A percentile compares a stretch with the other conserved stretches of the same genome.
phyloP scores from a whole-genome alignment of 2,113 vertebrate species.

The Phyllostomus discolor region DNA sequence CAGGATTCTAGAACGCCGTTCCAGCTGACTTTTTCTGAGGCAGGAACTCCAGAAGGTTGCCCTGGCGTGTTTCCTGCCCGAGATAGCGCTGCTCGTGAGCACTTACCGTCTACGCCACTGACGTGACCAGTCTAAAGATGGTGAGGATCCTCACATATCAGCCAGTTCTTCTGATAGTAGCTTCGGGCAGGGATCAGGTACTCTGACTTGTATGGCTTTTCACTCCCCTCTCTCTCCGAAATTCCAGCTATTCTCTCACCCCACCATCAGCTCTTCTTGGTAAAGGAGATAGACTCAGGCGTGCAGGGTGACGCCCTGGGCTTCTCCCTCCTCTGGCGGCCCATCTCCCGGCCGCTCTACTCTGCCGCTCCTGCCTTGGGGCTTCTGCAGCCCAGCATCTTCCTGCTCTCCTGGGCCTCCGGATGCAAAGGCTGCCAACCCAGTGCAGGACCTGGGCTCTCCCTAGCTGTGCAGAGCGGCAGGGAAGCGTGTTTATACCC shows the following conservation, averaged over 20 bases:
- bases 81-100: not conserved
- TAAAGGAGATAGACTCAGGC: rapidly evolving
- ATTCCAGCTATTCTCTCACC: too few relatives aligned
- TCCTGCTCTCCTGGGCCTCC: not conserved
- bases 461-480: rapidly evolving
- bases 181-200: too few relatives aligned
- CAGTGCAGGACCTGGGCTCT: not conserved
- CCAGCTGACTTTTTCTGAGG: not conserved
- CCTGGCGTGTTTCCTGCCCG: not conserved
- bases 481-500: not conserved
- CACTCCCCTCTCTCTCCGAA: rapidly evolving
- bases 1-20: not conserved
- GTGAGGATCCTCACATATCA: rapidly evolving
- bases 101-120: not conserved
- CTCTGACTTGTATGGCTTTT: not conserved
- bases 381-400: not conserved
- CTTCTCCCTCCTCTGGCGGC: not conserved
- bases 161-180: not conserved
- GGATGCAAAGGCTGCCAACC: too few relatives aligned
- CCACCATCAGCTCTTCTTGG: not conserved
- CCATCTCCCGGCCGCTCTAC: too few relatives aligned
- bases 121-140: rapidly evolving
- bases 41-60: not conserved
- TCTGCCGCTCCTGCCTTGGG: not conserved
- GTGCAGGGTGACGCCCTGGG: rapidly evolving